These are phyloP conservation scores for Halocynthia roretzi DNA, from an alignment of 23 tunicate genomes.

Conservation along the genomic window DNA sequence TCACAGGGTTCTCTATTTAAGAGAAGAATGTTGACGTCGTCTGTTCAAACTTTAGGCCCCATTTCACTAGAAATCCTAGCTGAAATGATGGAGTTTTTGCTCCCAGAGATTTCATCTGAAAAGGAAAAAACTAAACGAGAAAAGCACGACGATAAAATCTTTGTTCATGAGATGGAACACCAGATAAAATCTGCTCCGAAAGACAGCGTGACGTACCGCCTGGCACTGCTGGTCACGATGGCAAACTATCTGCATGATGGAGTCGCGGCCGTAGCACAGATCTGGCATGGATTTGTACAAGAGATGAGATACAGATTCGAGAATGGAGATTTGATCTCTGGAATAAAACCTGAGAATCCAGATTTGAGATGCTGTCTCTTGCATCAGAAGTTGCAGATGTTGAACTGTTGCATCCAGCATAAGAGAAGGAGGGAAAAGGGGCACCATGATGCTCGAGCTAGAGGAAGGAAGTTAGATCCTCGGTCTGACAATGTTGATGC, in stretches of 20 bases:
- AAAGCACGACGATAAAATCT: neutral
- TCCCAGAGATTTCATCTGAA: conserved; percentile 16
- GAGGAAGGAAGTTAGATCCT: neutral
- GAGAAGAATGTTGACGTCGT: conserved; percentile 3
- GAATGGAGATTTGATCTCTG: conserved; percentile 29
- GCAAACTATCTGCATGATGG: conserved; percentile 85
- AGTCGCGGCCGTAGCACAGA: conserved; percentile 66
- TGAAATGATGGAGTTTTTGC: conserved; percentile 38
- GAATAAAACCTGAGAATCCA: conserved; percentile 26
- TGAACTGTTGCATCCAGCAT: conserved; percentile 68
- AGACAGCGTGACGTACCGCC: conserved; percentile 68
- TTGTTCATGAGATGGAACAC: conserved; percentile 21
- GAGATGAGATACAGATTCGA: conserved; percentile 64
- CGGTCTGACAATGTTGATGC: neutral
- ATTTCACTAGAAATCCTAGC: conserved; percentile 40
- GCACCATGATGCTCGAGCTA: too few relatives aligned
- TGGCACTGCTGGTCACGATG: conserved; percentile 59
- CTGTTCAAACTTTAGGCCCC: conserved; percentile 8
- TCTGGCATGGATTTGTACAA: conserved; percentile 76
- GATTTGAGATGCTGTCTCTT: conserved; percentile 65
- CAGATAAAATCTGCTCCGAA: conserved; percentile 83
- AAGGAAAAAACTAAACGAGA: neutral
- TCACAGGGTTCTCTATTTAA: conserved; percentile 31
- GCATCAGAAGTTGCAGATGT: conserved; percentile 89
- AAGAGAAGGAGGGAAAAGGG: conserved; percentile 28